Evolutionary conservation across 2,888 invertebrate species (phyloP), one percentile per base, ranked within the genome.

Genomic region (Heliothis peltigera): DNA sequence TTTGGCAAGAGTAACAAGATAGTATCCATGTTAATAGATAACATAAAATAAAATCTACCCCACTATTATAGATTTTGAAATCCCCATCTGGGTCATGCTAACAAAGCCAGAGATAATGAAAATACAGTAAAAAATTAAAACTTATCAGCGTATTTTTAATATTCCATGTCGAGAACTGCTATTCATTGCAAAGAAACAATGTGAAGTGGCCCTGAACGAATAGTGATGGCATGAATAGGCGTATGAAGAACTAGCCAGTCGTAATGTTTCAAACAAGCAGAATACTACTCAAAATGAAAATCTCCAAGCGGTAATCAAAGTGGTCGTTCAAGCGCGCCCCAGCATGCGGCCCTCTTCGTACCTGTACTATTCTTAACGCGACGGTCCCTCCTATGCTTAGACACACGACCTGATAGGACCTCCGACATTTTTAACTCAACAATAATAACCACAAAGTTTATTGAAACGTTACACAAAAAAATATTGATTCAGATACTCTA

Each of bases 311-410:
- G 79, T 86, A 87, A 77, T 86, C 83, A 88, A 87, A 85, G 82
- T 84, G 80, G 84, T 83, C 83, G 77, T 80, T 85, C 62, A 88
- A 86, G 86, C 86, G 84, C 87, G 85, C 84, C 80, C 79, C 84
- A 80, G 67, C 90, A 91, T 91, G 90, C 90, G 82, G 80, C 77
- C 83, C 70, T 80, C 75, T 81, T 81, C 89, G 87, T 92, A 95
- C 94, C 94, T 94, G 92, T 88, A 81, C 90, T 89, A 77, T 83
- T 90, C 86, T 91, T 92, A 82, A 87, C 84, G 73, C 89, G 90
- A 67, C 87, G 89, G 76, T 87, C 87, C 87, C 89, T 90, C 82
- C 88, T 89, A 84, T 86, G 90, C 82, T 94, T 95, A 77, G 89
- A 86, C 72, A 95, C 92, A 65, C 94, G 92, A 77, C 94, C 93